Base-by-base conservation (phyloP, 2,888 invertebrate species). In the Sminthurides aquaticus region DNA sequence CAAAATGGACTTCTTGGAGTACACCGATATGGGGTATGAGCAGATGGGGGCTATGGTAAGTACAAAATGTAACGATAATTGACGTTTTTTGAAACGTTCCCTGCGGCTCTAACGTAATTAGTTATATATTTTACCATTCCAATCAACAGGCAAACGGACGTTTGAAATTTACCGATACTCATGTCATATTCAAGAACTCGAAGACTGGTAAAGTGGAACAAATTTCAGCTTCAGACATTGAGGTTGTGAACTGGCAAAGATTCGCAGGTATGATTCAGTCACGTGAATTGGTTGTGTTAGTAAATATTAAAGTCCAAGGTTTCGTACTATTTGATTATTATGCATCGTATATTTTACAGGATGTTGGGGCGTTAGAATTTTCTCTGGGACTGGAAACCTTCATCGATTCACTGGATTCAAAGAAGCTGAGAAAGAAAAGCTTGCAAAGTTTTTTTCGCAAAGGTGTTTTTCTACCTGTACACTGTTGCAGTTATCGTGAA, bases 151-250 rank as follows among this genome's bases (percentile, higher is more conserved):
- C 90, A 58, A 87, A 90, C 5, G 98, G 97, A 0, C 85, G 91
- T 67, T 79, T 99, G 43, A 96, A 96, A 79, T 84, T 99, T 79
- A 91, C 93, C 0, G 93, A 94, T 71, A 89, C 90, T 76, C 86
- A 86, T 75, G 87, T 98, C 43, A 84, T 90, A 57, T 99, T 96
- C 78, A 97, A 97, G 79, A 97, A 96, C 79, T 89, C 85, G 71
- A 95, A 93, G 80, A 98, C 97, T 0, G 98, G 98, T 1, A 96
- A 95, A 80, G 91, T 96, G 0, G 96, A 96, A 77, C 91, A 93
- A 77, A 87, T 97, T 70, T 82, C 85, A 43, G 84, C 88, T 0
- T 81, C 84, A 57, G 97, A 98, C 73, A 88, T 99, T 76, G 94
- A 96, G 62, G 80, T 89, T 64, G 90, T 93, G 0, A 90, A 91